A percentile compares a stretch with the other conserved stretches of the same genome.
These are phyloP conservation scores for Halcyon senegalensis DNA, from an alignment of 2,113 vertebrate species.

Conservation along the genomic window DNA sequence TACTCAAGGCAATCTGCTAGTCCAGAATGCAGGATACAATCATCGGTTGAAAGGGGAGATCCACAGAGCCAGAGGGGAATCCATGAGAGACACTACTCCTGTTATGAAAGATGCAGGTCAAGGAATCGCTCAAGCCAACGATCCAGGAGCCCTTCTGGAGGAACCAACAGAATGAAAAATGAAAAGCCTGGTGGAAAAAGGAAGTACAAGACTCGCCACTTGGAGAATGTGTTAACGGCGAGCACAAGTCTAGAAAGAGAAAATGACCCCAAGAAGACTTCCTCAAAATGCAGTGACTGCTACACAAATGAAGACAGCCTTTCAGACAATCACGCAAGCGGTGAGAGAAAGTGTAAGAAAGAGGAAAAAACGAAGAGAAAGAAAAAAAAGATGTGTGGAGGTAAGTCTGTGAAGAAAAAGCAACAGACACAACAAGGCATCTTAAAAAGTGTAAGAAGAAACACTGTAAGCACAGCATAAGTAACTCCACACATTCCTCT, in stretches of 20 bases:
- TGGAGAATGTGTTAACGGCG: conserved; percentile 74
- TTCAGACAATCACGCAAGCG: conserved; percentile 72
- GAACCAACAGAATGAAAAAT: conserved; percentile 66
- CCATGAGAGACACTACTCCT: conserved; percentile 74
- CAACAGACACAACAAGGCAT: conserved; percentile 75
- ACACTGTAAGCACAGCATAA: conserved; percentile 76
- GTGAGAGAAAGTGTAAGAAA: conserved; percentile 75
- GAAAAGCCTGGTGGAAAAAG: conserved; percentile 90
- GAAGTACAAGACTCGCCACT: conserved; percentile 91
- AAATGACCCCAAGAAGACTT: conserved; percentile 49
- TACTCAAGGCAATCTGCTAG: conserved; percentile 77
- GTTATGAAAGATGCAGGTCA: conserved; percentile 76
- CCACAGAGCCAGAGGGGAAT: conserved; percentile 74
- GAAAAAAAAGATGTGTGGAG: too few species aligned
- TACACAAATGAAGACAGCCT: conserved; percentile 64
- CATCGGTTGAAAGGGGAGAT: conserved; percentile 74
- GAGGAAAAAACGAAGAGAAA: conserved; percentile 81
- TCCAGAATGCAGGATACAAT: conserved; percentile 72
- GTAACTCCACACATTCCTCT: conserved; percentile 46
- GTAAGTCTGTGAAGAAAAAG: conserved; percentile 82
- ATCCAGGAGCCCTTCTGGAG: conserved; percentile 74
- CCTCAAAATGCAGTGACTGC: conserved; percentile 54
- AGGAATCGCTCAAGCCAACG: conserved; percentile 80
- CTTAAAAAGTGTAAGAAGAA: conserved; percentile 91
- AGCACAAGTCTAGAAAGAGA: conserved; percentile 49